Evolutionary conservation across 92 coral and sea anemone species (phyloP), one percentile per base, ranked within the genome.

Genomic region (Paramuricea clavata): DNA sequence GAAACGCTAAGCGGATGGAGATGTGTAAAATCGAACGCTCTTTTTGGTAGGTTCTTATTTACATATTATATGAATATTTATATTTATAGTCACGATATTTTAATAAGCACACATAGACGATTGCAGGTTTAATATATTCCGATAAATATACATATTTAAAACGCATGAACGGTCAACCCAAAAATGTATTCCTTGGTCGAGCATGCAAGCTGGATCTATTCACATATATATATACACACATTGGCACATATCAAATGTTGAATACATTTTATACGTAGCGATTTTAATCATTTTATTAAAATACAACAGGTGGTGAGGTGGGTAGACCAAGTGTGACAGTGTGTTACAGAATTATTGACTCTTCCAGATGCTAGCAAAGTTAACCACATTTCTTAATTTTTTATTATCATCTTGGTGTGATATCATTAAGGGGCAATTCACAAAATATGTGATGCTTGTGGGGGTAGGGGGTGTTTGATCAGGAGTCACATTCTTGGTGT

Each of bases 1-100:
- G 10, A 59, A 30, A 68, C 41, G 19, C 39, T 12, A 30, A 68
- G 41, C n/a, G 74, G 74, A 13, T 68, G 74, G 74, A 68, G 74
- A 26, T 68, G 41, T 25, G 36, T 68, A 2, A 7, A 35, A 30
- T 68, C 74, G 74, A 68, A 68, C 44, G 41, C 41, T 30, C 74
- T 68, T 17, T 68, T 68, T 59, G 68, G 68, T 59, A 59, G 6
- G 68, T 59, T 42, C 49, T 42, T 42, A 42, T 42, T 42, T 42
- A 42, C 49, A 42, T 42, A 42, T 42, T 59, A 19, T 59, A 59
- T 59, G 30, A 19, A 26, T 59, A 19, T 59, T n/a, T 59, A 59
- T 59, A 59, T 7, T 59, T 19, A 59, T 6, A n/a, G n/a, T n/a
- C n/a, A n/a, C n/a, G n/a, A n/a, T n/a, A n/a, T n/a, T n/a, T n/a